Percentiles rank a stretch among this genome's conserved stretches.
These are phyloP conservation scores for Spilarctia lutea DNA, from an alignment of 2,888 invertebrate genomes.

Conservation along the genomic window DNA sequence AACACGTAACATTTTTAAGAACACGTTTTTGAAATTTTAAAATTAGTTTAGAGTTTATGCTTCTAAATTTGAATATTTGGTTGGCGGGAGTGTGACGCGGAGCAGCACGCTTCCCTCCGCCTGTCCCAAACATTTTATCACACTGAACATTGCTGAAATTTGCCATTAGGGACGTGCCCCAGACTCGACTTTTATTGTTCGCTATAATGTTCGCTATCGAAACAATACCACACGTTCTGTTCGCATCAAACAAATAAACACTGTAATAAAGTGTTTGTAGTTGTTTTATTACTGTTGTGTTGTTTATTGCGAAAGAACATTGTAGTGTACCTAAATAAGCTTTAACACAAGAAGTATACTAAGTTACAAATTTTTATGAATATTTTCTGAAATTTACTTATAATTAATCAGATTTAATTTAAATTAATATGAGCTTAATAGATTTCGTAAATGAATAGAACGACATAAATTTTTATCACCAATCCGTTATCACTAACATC, in stretches of 20 bases:
- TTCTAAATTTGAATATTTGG: constrained; percentile 73
- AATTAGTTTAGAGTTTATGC: constrained; percentile 50
- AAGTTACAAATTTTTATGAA: not conserved
- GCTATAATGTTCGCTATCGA: constrained; percentile 59
- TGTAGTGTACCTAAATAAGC: constrained; percentile 12
- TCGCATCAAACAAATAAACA: constrained; percentile 46
- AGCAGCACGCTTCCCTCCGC: constrained; percentile 70
- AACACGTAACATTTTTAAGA: constrained; percentile 20
- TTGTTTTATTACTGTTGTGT: constrained; percentile 34
- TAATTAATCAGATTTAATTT: not conserved
- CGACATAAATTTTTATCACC: not conserved
- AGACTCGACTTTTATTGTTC: constrained; percentile 62
- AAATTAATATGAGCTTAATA: not conserved
- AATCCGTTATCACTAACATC: not conserved
- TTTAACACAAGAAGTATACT: not conserved
- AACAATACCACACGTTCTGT: constrained; percentile 41
- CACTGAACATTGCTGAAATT: constrained; percentile 78
- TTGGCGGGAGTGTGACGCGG: constrained; percentile 72
- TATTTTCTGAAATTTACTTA: not conserved
- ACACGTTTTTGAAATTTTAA: constrained; percentile 33
- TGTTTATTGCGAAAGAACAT: constrained; percentile 31
- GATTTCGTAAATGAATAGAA: not conserved
- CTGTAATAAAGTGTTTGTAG: constrained; percentile 45
- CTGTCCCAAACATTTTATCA: constrained; percentile 77
- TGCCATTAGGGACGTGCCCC: constrained; percentile 71